Conservation (phyloP, 2,888 invertebrate species). For the Latrodectus elegans region DNA sequence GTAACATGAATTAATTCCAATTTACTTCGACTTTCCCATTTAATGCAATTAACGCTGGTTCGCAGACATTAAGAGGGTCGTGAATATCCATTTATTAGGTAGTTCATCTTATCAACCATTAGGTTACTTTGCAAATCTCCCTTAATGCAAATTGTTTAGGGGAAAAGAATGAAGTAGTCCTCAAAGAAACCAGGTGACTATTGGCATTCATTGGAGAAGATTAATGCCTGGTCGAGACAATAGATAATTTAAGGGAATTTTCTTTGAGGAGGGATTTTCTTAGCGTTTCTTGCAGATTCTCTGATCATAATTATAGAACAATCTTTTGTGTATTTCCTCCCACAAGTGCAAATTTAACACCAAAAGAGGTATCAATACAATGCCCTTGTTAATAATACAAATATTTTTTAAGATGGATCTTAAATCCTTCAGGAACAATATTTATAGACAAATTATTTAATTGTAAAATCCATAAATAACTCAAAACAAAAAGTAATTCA, state of each 20-base stretch:
- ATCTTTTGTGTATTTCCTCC: no score
- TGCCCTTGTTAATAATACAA: no score
- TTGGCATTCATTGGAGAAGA: not conserved
- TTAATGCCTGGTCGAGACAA: not conserved
- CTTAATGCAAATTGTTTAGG: conserved; percentile 60
- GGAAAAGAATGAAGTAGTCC: conserved; percentile 29
- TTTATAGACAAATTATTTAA: no score
- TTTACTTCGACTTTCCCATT: conserved; percentile 38
- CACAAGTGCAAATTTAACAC: no score
- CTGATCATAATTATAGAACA: no score
- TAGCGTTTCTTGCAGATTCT: not conserved
- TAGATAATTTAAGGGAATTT: not conserved
- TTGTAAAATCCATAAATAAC: no score
- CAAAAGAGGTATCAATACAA: no score
- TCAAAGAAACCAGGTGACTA: not conserved
- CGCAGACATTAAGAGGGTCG: conserved; percentile 31
- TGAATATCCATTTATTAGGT: conserved; percentile 42
- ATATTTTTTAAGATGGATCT: no score
- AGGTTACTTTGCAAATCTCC: conserved; percentile 55
- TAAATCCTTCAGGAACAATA: no score
- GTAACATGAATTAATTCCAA: conserved; percentile 52
- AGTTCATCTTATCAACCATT: conserved; percentile 49
- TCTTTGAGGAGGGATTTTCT: not conserved
- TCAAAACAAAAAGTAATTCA: no score
- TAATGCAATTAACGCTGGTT: conserved; percentile 46